A percentile compares a stretch with the other conserved stretches of the same genome.
phyloP scores from a whole-genome alignment of 2,113 vertebrate species.

The Protomyctophum bolini region DNA sequence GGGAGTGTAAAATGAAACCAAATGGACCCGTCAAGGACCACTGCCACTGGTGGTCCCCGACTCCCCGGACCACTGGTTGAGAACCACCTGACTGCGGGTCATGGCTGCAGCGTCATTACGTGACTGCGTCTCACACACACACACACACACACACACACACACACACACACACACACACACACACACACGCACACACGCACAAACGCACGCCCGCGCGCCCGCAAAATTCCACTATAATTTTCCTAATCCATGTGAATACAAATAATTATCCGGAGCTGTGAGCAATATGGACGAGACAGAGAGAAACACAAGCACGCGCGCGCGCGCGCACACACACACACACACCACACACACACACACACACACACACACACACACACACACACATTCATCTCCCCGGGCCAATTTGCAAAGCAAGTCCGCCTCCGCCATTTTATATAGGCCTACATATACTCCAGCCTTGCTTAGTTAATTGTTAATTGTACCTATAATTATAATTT shows the following conservation, averaged over 20 bases:
- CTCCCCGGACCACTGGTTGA: too few species aligned
- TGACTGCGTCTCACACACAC: too few species aligned
- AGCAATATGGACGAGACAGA: neutral
- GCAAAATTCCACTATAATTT: conserved; percentile 33
- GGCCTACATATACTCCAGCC: neutral
- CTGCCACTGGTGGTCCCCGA: too few species aligned
- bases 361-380: too few species aligned
- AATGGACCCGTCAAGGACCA: too few species aligned
- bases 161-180: conserved; percentile 30
- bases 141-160: too few species aligned
- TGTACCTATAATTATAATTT: neutral
- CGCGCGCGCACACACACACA: too few species aligned
- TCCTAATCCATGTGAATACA: conserved; percentile 43
- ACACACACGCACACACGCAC: conserved; percentile 22
- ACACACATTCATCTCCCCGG: conserved; percentile 14
- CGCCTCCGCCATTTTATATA: conserved; percentile 1
- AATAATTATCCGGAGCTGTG: conserved; percentile 43
- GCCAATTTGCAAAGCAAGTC: conserved; percentile 25
- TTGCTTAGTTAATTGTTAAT: conserved; percentile 9
- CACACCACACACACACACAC: too few species aligned
- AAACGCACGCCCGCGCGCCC: too few species aligned
- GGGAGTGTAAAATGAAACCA: too few species aligned
- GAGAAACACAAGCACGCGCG: neutral
- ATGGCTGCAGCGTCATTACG: too few species aligned
- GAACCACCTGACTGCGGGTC: too few species aligned